These are phyloP conservation scores for Zonitis immaculata DNA, from an alignment of 2,888 invertebrate genomes.

Conservation along the genomic window DNA sequence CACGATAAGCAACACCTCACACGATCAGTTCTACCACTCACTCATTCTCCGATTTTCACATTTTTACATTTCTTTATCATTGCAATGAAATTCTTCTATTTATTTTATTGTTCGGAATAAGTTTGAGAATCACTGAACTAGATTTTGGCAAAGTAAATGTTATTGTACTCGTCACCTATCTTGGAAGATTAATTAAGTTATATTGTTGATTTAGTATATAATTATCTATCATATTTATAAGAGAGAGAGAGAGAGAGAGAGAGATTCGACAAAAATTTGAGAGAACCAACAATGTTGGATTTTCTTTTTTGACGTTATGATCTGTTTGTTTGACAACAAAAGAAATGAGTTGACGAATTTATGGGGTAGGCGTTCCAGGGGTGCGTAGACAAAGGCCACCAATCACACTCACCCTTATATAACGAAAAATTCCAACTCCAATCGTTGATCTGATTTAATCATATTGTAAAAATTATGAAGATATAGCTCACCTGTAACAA, in stretches of 20 bases:
- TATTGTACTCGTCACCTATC: neutral
- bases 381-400: neutral
- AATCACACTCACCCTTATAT: neutral
- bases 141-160: neutral
- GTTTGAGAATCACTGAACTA: no score
- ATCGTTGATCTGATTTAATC: neutral
- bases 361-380: neutral
- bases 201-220: neutral
- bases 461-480: neutral
- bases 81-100: no score
- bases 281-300: neutral
- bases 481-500: slow-evolving; percentile 1
- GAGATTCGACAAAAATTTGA: neutral
- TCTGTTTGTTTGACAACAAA: slow-evolving; percentile 2
- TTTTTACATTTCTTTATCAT: no score
- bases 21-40: no score
- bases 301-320: neutral
- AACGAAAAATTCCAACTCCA: neutral
- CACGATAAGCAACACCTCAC: no score
- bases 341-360: neutral
- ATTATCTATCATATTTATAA: neutral
- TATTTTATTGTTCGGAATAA: no score
- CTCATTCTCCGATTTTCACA: no score
- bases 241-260: neutral
- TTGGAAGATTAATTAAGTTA: neutral